These are phyloP conservation scores for Epirrhoe alternata DNA, from an alignment of 2,888 invertebrate species.

Conservation along the genomic window DNA sequence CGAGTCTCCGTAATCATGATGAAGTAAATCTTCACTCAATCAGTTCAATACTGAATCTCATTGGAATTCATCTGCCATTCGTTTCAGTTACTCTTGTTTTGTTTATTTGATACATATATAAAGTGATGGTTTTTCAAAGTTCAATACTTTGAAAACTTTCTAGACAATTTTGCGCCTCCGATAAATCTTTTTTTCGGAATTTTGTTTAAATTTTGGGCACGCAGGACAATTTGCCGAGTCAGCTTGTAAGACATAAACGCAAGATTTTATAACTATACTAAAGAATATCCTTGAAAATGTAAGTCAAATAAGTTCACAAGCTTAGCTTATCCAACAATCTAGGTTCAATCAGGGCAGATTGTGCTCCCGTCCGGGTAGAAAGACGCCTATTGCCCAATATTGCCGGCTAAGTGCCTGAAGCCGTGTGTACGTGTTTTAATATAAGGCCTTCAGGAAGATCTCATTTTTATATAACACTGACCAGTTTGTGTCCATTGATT, in stretches of 20 bases:
- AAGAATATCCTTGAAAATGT: neutral
- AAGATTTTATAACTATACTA: neutral
- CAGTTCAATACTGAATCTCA: slow-evolving; percentile 21
- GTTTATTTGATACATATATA: slow-evolving; percentile 17
- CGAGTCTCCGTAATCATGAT: slow-evolving; percentile 19
- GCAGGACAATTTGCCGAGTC: no score
- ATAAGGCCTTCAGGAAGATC: slow-evolving; percentile 14
- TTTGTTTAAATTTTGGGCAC: no score
- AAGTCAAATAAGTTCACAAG: slow-evolving; percentile 4
- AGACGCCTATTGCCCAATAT: slow-evolving; percentile 31
- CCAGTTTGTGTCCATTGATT: neutral
- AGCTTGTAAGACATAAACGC: no score
- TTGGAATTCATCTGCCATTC: slow-evolving; percentile 20
- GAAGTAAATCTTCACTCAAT: slow-evolving; percentile 29
- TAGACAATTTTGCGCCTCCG: neutral
- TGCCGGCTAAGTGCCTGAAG: slow-evolving; percentile 24
- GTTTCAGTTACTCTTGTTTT: slow-evolving; percentile 17
- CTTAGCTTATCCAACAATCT: slow-evolving; percentile 23
- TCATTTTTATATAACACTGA: slow-evolving; percentile 6
- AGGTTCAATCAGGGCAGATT: slow-evolving; percentile 34
- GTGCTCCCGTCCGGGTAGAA: slow-evolving; percentile 28
- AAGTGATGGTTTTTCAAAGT: neutral
- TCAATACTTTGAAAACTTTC: neutral
- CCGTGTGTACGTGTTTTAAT: slow-evolving; percentile 32
- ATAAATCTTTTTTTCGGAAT: no score